Evolutionary conservation across 2,113 vertebrate genomes (phyloP).

Genomic region (Hassar affinis): DNA sequence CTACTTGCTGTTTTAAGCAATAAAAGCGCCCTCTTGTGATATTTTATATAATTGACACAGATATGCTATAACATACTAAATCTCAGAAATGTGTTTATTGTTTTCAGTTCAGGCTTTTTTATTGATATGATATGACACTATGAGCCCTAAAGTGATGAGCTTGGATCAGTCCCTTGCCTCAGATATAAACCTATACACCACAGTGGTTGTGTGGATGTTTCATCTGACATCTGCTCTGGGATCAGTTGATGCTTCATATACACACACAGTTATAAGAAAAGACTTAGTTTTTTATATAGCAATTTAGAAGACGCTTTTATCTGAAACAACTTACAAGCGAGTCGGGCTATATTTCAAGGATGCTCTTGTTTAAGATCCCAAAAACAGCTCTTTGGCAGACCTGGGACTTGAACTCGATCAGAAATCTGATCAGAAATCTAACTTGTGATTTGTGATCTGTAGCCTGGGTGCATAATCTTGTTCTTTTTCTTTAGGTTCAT

Average conservation of each 20-base stretch:
- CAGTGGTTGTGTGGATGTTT: not conserved
- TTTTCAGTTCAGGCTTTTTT: not conserved
- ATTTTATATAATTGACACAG: slow-evolving; percentile 4
- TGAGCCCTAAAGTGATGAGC: not conserved
- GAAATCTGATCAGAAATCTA: not conserved
- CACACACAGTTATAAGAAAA: not conserved
- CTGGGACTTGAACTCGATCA: not conserved
- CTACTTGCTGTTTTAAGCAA: slow-evolving; percentile 6
- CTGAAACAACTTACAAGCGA: not conserved
- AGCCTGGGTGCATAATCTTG: not conserved
- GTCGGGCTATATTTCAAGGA: not conserved
- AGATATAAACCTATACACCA: not conserved
- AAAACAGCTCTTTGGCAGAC: not conserved
- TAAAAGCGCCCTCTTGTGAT: slow-evolving; percentile 41
- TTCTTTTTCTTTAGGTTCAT: not conserved
- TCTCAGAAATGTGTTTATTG: not conserved
- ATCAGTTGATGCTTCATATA: slow-evolving; percentile 2
- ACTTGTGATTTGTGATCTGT: not conserved
- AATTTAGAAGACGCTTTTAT: not conserved
- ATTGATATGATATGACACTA: not conserved
- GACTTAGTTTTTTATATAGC: not conserved
- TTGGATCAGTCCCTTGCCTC: not conserved
- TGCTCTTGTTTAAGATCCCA: not conserved
- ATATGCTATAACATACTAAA: not conserved
- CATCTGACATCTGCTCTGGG: not conserved